Percentiles rank a stretch among this genome's conserved stretches.
Conservation (phyloP, 2,113 vertebrate genomes). For the Ondatra zibethicus region DNA sequence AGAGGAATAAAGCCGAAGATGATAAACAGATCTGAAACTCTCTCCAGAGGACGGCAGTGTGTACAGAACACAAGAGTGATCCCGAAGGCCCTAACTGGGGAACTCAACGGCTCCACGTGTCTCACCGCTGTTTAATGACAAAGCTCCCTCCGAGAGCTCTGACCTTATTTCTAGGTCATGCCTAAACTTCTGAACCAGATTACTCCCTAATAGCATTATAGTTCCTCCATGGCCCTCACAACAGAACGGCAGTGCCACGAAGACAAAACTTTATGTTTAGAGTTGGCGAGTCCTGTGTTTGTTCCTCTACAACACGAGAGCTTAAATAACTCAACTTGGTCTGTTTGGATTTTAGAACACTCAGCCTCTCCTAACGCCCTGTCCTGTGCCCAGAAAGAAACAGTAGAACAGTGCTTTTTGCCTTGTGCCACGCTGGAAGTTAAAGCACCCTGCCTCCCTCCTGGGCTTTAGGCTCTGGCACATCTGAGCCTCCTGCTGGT, state of each 20-base stretch:
- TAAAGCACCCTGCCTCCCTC: slow-evolving; percentile 14
- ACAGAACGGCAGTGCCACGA: slow-evolving; percentile 33
- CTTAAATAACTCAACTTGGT: slow-evolving; percentile 65
- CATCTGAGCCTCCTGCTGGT: slow-evolving; percentile 65
- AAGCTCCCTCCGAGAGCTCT: background rate
- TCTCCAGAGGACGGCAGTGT: background rate
- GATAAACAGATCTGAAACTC: background rate
- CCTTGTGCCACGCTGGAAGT: slow-evolving; percentile 48
- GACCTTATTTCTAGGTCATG: slow-evolving; percentile 37
- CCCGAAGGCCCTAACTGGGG: background rate
- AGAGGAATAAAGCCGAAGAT: background rate
- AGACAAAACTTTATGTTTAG: slow-evolving; percentile 75
- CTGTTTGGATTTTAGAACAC: slow-evolving; percentile 61
- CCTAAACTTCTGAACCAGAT: slow-evolving; percentile 56
- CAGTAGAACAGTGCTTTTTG: too few relatives aligned
- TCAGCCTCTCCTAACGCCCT: slow-evolving; percentile 38
- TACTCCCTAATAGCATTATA: slow-evolving; percentile 39
- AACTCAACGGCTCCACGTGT: slow-evolving; percentile 17
- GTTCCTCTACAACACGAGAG: slow-evolving; percentile 65
- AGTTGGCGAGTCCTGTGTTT: slow-evolving; percentile 68
- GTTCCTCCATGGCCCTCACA: slow-evolving; percentile 37
- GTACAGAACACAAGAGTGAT: slow-evolving; percentile 2
- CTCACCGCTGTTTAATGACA: background rate
- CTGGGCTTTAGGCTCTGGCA: background rate
- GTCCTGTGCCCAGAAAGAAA: slow-evolving; percentile 60